A percentile compares a stretch with the other conserved stretches of the same genome.
phyloP scores from a whole-genome alignment of 2,797 vertebrate species.

The Melanotaenia trifasciata region DNA sequence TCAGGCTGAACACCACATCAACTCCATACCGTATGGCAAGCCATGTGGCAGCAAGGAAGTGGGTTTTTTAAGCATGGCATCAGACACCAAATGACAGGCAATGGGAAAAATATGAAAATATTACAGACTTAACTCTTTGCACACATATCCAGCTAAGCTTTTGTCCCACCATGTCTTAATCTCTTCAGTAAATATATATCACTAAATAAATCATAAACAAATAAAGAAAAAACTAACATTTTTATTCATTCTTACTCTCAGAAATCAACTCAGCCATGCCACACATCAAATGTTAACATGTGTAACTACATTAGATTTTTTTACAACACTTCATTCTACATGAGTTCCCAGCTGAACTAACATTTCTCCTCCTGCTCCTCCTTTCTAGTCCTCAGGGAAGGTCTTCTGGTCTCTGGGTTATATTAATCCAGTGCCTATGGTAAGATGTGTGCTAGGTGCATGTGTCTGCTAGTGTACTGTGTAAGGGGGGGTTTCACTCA shows the following conservation, averaged over 20 bases:
- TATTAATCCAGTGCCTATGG: slow-evolving; percentile 53
- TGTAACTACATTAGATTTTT: not conserved
- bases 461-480: not conserved
- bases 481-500: slow-evolving; percentile 13
- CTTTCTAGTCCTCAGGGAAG: slow-evolving; percentile 23
- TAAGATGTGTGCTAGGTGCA: slow-evolving; percentile 49
- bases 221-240: slow-evolving; percentile 1
- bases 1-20: slow-evolving; percentile 56
- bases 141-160: not conserved
- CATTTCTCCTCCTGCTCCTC: too few relatives aligned
- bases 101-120: not conserved
- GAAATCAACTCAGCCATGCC: slow-evolving; percentile 7
- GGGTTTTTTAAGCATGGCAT: slow-evolving; percentile 22
- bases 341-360: too few relatives aligned
- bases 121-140: not conserved
- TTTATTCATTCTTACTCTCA: slow-evolving; percentile 3
- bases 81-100: slow-evolving; percentile 18
- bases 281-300: not conserved
- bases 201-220: not conserved
- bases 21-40: slow-evolving; percentile 44
- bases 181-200: not conserved
- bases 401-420: slow-evolving; percentile 25
- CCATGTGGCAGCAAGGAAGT: slow-evolving; percentile 62
- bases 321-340: not conserved
- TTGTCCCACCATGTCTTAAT: not conserved